Conservation (phyloP, 1,140 invertebrate genomes). For the Pogonomyrmex barbatus region DNA sequence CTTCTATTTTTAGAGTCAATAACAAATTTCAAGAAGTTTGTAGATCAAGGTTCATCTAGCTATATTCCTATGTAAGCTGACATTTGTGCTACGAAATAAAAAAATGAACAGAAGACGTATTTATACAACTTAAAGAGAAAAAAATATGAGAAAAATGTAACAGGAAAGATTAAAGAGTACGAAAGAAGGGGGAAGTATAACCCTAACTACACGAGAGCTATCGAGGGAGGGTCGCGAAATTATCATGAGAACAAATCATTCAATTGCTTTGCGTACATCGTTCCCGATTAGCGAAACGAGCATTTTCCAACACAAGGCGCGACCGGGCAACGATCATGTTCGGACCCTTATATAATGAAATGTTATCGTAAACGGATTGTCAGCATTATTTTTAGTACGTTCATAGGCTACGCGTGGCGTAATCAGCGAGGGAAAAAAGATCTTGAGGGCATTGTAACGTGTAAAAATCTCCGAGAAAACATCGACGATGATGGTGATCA, state of each 20-base stretch:
- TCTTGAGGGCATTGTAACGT: constrained; percentile 1
- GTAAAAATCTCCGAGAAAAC: not conserved
- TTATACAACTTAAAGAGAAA: not conserved
- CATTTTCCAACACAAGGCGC: constrained; percentile 4
- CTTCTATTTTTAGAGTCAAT: constrained; percentile 61
- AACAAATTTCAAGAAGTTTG: constrained; percentile 65
- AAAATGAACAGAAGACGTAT: not conserved
- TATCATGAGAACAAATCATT: constrained; percentile 35
- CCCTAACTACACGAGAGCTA: not conserved
- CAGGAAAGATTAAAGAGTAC: not conserved
- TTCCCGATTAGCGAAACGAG: constrained; percentile 20
- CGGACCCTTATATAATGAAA: constrained; percentile 73
- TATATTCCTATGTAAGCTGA: constrained; percentile 52
- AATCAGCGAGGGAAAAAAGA: not conserved
- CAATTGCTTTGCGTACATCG: constrained; percentile 18
- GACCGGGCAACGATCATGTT: constrained; percentile 15
- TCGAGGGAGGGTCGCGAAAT: constrained; percentile 10
- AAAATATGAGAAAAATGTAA: constrained; percentile 2
- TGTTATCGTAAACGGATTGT: constrained; percentile 57
- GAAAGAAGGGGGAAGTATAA: not conserved
- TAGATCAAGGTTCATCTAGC: constrained; percentile 64
- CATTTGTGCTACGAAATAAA: constrained; percentile 21
- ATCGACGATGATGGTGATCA: not conserved
- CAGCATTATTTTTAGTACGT: constrained; percentile 67
- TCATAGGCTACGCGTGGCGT: not conserved